A percentile compares a stretch with the other conserved stretches of the same genome.
phyloP scores from a whole-genome alignment of 2,113 vertebrate genomes.

The Entelurus aequoreus region DNA sequence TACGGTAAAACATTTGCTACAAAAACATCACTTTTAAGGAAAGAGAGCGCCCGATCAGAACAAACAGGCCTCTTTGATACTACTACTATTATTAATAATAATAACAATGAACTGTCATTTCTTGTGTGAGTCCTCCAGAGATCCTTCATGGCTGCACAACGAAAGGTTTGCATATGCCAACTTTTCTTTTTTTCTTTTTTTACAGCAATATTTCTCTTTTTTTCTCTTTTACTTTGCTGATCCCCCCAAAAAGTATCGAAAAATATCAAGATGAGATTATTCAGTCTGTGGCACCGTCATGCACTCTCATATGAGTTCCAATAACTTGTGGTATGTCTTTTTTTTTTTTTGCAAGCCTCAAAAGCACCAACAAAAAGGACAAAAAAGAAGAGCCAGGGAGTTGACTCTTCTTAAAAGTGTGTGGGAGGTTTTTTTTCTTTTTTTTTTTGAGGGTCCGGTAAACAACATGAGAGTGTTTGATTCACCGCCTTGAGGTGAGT shows the following conservation, averaged over 20 bases:
- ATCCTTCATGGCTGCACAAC: slow-evolving; percentile 58
- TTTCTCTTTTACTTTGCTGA: slow-evolving; percentile 38
- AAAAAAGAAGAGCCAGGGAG: slow-evolving; percentile 46
- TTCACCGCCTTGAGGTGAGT: slow-evolving; percentile 76
- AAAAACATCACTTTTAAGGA: slow-evolving; percentile 61
- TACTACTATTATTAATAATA: slow-evolving; percentile 1
- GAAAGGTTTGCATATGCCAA: slow-evolving; percentile 58
- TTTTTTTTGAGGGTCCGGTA: slow-evolving; percentile 50
- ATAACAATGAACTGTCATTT: slow-evolving; percentile 52
- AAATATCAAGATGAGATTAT: slow-evolving; percentile 63
- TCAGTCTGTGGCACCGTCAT: slow-evolving; percentile 73
- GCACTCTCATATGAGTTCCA: slow-evolving; percentile 75
- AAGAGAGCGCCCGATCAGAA: slow-evolving; percentile 33
- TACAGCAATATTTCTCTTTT: slow-evolving; percentile 41
- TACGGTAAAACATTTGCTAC: slow-evolving; percentile 72
- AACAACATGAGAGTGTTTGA: slow-evolving; percentile 61
- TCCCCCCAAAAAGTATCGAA: slow-evolving; percentile 64
- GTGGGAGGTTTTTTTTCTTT: slow-evolving; percentile 1
- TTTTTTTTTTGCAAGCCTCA: slow-evolving; percentile 78
- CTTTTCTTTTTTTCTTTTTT: slow-evolving; percentile 32
- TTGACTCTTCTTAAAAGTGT: slow-evolving; percentile 40
- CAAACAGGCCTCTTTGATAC: slow-evolving; percentile 40
- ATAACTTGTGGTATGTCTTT: slow-evolving; percentile 39
- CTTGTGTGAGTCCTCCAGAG: slow-evolving; percentile 36
- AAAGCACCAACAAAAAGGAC: slow-evolving; percentile 71